Evolutionary conservation across 2,888 invertebrate species (phyloP), one percentile per base, ranked within the genome.

Genomic region (Periphyllus acericola): DNA sequence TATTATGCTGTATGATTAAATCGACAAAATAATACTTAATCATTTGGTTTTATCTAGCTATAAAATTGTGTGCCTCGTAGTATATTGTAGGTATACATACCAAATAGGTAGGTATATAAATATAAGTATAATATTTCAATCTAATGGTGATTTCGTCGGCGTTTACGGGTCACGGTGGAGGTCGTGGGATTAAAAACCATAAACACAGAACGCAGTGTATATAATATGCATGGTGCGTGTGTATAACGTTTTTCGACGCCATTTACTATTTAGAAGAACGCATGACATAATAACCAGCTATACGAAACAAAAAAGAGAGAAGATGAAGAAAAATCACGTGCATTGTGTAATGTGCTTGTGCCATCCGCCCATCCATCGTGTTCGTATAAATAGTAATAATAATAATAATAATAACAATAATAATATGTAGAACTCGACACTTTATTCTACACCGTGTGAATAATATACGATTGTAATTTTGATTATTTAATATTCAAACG

Each of bases 101-200:
- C 6, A 5, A 36, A 6, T 36, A 36, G 3, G 6, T 46, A 46
- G 14, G 11, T 46, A 46, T 46, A 46, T 14, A 46, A 14, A 46
- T 46, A 46, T 14, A 46, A 14, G 14, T 46, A 46, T 14, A 68
- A 68, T 71, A 81, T 34, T 72, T 72, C 72, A 19, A 55, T 72
- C 19, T 19, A 52, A 83, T n/a, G 74, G 36, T 36, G 36, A 74
- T 74, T 83, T 74, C 55, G 55, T 46, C 76, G 84, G 66, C 76
- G 76, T 84, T 76, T 84, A 76, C 76, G 55, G 84, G 84, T 84
- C 84, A 84, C 46, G 40, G 11, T 40, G 32, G 76, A 84, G 84
- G 84, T 84, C 84, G 84, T 84, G 84, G 76, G 84, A 84, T 76
- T 66, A 32, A 46, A 83, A 83, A 55, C 74, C 83, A 55, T 83